Evolutionary conservation across 2,797 vertebrate genomes (phyloP).

Genomic region (Sus cebifrons): DNA sequence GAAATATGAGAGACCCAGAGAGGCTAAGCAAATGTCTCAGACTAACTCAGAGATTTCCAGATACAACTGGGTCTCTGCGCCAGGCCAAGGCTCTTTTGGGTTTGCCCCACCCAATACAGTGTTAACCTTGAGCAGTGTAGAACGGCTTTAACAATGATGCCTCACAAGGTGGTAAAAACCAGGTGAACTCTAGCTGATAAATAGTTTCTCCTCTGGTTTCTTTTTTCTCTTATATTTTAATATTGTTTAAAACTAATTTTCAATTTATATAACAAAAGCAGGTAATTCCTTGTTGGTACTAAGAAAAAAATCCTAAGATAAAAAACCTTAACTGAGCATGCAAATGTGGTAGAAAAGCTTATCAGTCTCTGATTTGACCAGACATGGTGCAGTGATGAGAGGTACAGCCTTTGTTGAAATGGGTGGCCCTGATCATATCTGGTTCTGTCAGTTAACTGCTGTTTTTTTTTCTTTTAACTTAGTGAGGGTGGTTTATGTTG

Average conservation of each 20-base stretch:
- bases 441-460: neutral
- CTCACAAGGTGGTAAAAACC: neutral
- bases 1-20: neutral
- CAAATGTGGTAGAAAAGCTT: neutral
- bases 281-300: conserved; percentile 28
- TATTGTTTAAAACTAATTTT: neutral
- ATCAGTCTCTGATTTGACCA: neutral
- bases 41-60: neutral
- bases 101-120: neutral
- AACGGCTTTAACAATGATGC: neutral
- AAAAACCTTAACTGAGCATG: neutral
- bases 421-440: neutral
- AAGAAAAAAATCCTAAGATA: neutral
- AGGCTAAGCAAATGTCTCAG: neutral
- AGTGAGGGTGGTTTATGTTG: neutral
- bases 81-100: no score
- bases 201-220: neutral
- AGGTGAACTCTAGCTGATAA: neutral
- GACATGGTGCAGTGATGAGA: neutral
- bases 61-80: neutral
- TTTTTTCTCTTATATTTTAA: neutral
- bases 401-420: neutral
- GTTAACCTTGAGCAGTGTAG: neutral
- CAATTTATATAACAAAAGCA: neutral
- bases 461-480: neutral